Percentiles rank a stretch among this genome's conserved stretches.
phyloP scores from a whole-genome alignment of 2,113 vertebrate species.

The Vidua macroura region DNA sequence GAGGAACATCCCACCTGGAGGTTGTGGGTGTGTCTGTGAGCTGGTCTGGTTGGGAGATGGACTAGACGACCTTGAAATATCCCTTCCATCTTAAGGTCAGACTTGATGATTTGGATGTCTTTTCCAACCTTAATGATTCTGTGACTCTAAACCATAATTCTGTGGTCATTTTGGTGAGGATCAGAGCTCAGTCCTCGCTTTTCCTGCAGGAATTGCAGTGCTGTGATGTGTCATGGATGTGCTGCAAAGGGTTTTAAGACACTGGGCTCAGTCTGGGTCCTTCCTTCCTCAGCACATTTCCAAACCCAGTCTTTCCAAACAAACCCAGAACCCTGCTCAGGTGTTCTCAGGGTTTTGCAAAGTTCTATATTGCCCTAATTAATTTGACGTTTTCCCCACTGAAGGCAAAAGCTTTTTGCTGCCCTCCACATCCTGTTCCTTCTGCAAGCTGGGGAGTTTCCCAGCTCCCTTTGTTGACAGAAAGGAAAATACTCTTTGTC shows the following conservation, averaged over 20 bases:
- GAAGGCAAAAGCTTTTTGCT: not conserved
- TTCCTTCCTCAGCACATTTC: not conserved
- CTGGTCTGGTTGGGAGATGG: not conserved
- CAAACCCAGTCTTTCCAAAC: not conserved
- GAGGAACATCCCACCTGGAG: not conserved
- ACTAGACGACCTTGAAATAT: not conserved
- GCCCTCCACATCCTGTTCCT: not conserved
- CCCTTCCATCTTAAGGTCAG: not conserved
- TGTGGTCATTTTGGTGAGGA: not conserved
- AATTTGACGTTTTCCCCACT: not conserved
- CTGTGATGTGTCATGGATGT: accelerated
- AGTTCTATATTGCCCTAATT: not conserved
- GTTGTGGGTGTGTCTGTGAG: not conserved
- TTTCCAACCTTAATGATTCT: not conserved
- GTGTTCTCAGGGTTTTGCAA: not conserved
- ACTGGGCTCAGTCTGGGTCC: not conserved
- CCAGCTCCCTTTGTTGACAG: not conserved
- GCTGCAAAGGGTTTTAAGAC: not conserved
- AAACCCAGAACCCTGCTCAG: not conserved
- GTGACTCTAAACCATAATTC: not conserved
- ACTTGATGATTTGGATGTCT: not conserved
- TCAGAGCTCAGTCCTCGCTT: accelerated
- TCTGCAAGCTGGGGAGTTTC: not conserved
- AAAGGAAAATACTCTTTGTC: not conserved
- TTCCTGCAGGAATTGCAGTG: not conserved